These are phyloP conservation scores for Ornithoptera alexandrae DNA, from an alignment of 2,888 invertebrate genomes.

Conservation along the genomic window DNA sequence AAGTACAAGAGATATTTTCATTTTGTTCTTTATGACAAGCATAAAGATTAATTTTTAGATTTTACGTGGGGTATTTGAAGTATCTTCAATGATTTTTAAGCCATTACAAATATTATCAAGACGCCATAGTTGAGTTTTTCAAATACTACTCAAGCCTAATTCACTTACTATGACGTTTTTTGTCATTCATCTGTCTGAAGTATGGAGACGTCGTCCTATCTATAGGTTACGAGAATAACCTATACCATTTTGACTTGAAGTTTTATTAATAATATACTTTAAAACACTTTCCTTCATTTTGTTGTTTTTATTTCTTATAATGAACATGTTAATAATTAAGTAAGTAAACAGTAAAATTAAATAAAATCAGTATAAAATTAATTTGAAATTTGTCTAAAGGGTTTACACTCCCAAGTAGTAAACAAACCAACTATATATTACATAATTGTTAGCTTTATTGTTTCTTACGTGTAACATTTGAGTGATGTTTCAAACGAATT, in stretches of 20 bases:
- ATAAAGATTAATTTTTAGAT: too few relatives aligned
- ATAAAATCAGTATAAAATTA: neutral
- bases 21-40: too few relatives aligned
- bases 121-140: too few relatives aligned
- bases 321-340: slow-evolving; percentile 5
- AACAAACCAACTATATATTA: slow-evolving; percentile 25
- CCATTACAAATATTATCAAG: too few relatives aligned
- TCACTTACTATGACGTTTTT: neutral
- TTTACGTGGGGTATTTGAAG: too few relatives aligned
- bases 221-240: slow-evolving; percentile 51
- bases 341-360: slow-evolving; percentile 5
- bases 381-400: neutral
- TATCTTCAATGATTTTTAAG: too few relatives aligned
- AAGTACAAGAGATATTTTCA: too few relatives aligned
- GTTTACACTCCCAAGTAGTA: slow-evolving; percentile 16
- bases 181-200: slow-evolving; percentile 13
- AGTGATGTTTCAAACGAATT: too few relatives aligned
- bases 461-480: too few relatives aligned
- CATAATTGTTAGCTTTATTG: slow-evolving; percentile 1
- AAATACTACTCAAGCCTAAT: neutral
- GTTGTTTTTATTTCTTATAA: neutral
- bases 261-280: slow-evolving; percentile 35
- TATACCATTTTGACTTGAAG: slow-evolving; percentile 47
- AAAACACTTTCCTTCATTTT: slow-evolving; percentile 21
- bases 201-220: slow-evolving; percentile 36